Base-by-base conservation (phyloP, 2,888 invertebrate genomes). In the Drosophila mayaguana region DNA sequence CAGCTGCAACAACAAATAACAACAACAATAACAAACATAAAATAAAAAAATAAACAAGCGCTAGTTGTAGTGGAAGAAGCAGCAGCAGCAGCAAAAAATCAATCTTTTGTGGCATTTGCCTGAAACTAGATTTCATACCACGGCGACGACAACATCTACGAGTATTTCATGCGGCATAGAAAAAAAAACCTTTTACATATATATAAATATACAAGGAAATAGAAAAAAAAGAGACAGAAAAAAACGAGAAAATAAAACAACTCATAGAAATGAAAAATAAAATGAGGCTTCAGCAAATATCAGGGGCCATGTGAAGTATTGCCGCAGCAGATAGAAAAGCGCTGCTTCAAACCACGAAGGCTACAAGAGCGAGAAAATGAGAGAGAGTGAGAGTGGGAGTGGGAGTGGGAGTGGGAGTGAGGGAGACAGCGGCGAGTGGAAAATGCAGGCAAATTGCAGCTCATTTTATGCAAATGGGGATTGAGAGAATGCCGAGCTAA, bases 51-150 rank as follows among this genome's bases (percentile, higher is more conserved):
- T 64, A 67, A 69, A 76, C 60, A 72, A 73, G 56, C 48, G 60
- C 62, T 66, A 50, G 51, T 46, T 43, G 66, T 62, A 46, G 54
- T 38, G 51, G 59, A 60, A 57, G 63, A 72, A 63, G 46, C 54
- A 75, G 48, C 48, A 48, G 48, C 48, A 36, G 8, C 28, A 28
- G 32, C 32, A 67, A 75, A 80, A 89, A 81, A 81, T 89, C 80
- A 81, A 89, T 85, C 89, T 89, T 83, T 75, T 85, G 79, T 87
- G 81, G 84, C 84, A 83, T 86, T 86, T 84, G 86, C 74, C 82
- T 77, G 86, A 79, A 83, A 82, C 82, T 81, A 88, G 83, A 81
- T 84, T 81, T 78, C 63, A 71, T 65, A 78, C 77, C 70, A 74
- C 67, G 59, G 61, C 62, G 59, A 64, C 71, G 69, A 68, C 76